These are phyloP conservation scores for Ceratoteleas bidentatus DNA, from an alignment of 1,140 invertebrate species.

Conservation along the genomic window DNA sequence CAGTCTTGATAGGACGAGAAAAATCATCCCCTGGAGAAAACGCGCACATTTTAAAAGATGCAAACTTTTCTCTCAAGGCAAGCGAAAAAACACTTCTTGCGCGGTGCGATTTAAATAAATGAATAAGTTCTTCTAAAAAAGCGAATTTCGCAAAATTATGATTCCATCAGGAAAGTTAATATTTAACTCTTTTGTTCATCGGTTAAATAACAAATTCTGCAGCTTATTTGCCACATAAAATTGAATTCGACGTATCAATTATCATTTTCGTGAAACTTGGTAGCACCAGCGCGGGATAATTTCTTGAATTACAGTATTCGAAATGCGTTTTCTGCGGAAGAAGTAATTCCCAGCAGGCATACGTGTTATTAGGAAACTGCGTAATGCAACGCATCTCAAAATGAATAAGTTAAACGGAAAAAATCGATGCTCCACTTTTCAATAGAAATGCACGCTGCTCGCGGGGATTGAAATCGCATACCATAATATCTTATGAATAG, in stretches of 20 bases:
- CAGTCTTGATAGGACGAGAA: too few species aligned
- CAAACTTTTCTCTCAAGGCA: too few species aligned
- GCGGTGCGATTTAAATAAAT: too few species aligned
- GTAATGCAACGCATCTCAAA: conserved; percentile 18
- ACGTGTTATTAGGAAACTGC: conserved; percentile 1
- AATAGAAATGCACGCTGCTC: conserved; percentile 18
- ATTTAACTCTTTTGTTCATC: too few species aligned
- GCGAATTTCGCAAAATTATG: too few species aligned
- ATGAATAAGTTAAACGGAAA: conserved; percentile 20
- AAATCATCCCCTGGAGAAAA: too few species aligned
- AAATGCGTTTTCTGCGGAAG: background rate
- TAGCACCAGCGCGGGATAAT: background rate
- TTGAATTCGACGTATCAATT: background rate
- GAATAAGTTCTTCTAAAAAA: too few species aligned
- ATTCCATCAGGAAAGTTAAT: too few species aligned
- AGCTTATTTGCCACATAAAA: background rate
- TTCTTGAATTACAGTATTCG: background rate
- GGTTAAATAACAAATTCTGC: background rate
- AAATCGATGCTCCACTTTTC: conserved; percentile 39
- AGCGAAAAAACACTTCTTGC: too few species aligned
- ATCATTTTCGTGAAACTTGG: background rate
- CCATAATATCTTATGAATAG: conserved; percentile 12
- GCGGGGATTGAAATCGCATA: conserved; percentile 28
- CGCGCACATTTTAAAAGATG: too few species aligned
- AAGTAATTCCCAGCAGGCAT: background rate